These are phyloP conservation scores for Drosophila paramelanica DNA, from an alignment of 2,888 invertebrate genomes.

Conservation along the genomic window DNA sequence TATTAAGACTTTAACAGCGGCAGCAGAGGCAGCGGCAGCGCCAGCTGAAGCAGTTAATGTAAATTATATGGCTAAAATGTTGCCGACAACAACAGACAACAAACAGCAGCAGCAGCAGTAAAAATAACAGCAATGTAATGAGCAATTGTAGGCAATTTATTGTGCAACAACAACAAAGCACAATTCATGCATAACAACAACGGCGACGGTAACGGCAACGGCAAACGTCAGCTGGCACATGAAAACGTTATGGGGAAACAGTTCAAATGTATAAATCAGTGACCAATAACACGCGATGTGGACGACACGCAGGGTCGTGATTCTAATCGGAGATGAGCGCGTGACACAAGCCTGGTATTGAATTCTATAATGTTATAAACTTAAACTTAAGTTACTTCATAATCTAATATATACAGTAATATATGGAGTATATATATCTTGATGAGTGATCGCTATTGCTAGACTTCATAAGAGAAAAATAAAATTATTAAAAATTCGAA, in stretches of 20 bases:
- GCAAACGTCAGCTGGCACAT: slow-evolving; percentile 51
- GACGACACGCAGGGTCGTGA: slow-evolving; percentile 33
- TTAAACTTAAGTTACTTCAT: not conserved
- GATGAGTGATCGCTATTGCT: too few relatives aligned
- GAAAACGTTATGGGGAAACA: slow-evolving; percentile 54
- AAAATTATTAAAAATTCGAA: too few relatives aligned
- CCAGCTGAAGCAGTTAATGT: slow-evolving; percentile 36
- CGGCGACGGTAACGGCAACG: slow-evolving; percentile 20
- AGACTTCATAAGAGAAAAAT: too few relatives aligned
- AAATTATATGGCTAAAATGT: slow-evolving; percentile 47
- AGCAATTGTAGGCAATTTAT: slow-evolving; percentile 53
- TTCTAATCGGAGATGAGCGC: slow-evolving; percentile 21
- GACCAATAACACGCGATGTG: slow-evolving; percentile 64
- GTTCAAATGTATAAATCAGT: slow-evolving; percentile 70
- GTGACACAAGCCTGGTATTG: slow-evolving; percentile 17
- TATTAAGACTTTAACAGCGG: slow-evolving; percentile 30
- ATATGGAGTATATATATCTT: too few relatives aligned
- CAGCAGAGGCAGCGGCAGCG: not conserved
- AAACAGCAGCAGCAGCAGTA: not conserved
- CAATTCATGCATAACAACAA: slow-evolving; percentile 39
- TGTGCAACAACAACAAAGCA: slow-evolving; percentile 34
- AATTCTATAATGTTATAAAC: not conserved
- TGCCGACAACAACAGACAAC: slow-evolving; percentile 16
- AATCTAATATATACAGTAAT: not conserved
- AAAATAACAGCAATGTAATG: slow-evolving; percentile 35